Conservation (phyloP, 2,888 invertebrate species). For the Bembecia ichneumoniformis region DNA sequence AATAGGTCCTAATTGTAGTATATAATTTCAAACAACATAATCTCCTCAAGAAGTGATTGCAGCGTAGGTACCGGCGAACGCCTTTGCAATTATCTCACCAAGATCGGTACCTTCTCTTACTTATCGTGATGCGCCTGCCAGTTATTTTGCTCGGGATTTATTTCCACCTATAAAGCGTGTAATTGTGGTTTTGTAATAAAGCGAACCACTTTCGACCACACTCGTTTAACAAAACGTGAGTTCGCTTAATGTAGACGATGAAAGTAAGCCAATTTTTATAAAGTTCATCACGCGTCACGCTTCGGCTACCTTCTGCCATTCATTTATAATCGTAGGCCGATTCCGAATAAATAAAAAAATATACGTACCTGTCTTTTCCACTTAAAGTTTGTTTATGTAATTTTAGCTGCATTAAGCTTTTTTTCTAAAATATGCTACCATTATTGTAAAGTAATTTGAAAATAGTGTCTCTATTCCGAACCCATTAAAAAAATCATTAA, state of each 20-base stretch:
- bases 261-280: slow-evolving; percentile 34
- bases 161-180: slow-evolving; percentile 8
- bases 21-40: no score
- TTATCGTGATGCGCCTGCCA: neutral
- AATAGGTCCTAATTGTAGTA: no score
- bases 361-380: no score
- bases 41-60: neutral
- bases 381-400: no score
- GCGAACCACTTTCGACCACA: slow-evolving; percentile 13
- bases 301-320: slow-evolving; percentile 14
- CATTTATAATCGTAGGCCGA: slow-evolving; percentile 5
- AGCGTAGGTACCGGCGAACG: neutral
- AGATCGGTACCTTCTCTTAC: neutral
- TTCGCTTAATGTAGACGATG: slow-evolving; percentile 27
- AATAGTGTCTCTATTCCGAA: no score
- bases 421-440: no score
- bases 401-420: no score
- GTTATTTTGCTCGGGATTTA: neutral
- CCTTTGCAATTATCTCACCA: neutral
- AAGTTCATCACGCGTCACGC: slow-evolving; percentile 15
- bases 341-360: no score
- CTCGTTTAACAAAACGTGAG: slow-evolving; percentile 36
- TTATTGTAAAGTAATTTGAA: no score
- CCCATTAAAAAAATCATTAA: no score
- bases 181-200: slow-evolving; percentile 27